Percentiles rank a stretch among this genome's conserved stretches.
phyloP scores from a whole-genome alignment of 2,888 invertebrate genomes.

The Andrena minutula region DNA sequence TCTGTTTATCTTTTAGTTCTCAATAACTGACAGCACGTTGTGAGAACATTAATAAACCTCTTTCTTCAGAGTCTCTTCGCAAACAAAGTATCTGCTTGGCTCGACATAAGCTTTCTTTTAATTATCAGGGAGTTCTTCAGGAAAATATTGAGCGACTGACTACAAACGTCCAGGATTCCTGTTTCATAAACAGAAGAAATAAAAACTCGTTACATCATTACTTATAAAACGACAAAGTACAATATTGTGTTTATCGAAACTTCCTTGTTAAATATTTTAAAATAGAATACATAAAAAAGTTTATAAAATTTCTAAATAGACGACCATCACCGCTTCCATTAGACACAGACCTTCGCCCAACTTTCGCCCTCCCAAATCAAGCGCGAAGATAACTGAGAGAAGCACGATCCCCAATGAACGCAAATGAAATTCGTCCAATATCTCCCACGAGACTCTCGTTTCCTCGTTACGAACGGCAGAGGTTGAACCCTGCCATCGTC shows the following conservation, averaged over 20 bases:
- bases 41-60: not conserved
- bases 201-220: too few species aligned
- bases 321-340: slow-evolving; percentile 15
- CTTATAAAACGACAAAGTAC: too few species aligned
- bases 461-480: slow-evolving; percentile 6
- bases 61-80: slow-evolving; percentile 9
- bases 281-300: not conserved
- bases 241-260: too few species aligned
- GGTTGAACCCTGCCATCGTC: not conserved
- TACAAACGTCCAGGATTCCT: too few species aligned
- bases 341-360: slow-evolving; percentile 15
- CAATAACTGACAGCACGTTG: not conserved
- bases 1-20: not conserved
- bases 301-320: slow-evolving; percentile 7
- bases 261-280: not conserved
- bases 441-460: slow-evolving; percentile 28
- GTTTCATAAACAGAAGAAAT: too few species aligned
- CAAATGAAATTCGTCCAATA: slow-evolving; percentile 42
- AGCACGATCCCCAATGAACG: slow-evolving; percentile 35
- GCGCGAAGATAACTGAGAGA: slow-evolving; percentile 10
- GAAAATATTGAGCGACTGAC: too few species aligned
- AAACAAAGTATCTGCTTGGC: not conserved
- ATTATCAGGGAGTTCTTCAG: not conserved
- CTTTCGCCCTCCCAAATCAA: slow-evolving; percentile 11
- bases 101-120: slow-evolving; percentile 4